Conservation (phyloP, 2,113 vertebrate species). For the Pollimyrus isidori region DNA sequence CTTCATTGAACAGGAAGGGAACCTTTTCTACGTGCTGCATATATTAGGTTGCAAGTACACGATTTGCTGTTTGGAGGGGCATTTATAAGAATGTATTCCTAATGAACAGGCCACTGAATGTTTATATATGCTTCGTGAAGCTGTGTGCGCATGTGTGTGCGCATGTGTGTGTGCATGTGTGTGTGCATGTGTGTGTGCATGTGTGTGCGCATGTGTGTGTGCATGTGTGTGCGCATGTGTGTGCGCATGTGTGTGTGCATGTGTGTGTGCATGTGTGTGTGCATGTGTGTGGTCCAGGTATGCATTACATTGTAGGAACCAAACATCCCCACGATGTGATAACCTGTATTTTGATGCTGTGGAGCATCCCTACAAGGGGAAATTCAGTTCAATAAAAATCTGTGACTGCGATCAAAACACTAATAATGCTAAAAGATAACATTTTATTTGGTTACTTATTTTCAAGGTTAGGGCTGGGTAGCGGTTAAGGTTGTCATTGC, state of each 20-base stretch:
- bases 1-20: background rate
- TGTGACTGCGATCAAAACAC: too few species aligned
- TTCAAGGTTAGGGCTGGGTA: too few species aligned
- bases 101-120: background rate
- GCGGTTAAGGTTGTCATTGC: too few species aligned
- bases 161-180: too few species aligned
- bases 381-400: too few species aligned
- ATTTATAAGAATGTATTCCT: background rate
- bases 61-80: background rate
- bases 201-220: background rate
- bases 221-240: background rate
- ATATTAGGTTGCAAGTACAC: background rate
- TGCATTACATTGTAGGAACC: too few species aligned
- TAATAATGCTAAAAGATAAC: too few species aligned
- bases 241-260: background rate
- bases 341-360: too few species aligned
- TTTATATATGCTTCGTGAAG: background rate
- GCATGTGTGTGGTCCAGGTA: background rate
- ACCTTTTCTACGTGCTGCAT: background rate
- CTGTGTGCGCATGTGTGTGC: background rate
- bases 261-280: background rate
- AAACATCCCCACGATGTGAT: too few species aligned
- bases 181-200: background rate
- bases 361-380: too few species aligned
- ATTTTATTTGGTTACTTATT: too few species aligned